phyloP scores from a whole-genome alignment of 2,797 vertebrate genomes.

The Poecilia wingei region DNA sequence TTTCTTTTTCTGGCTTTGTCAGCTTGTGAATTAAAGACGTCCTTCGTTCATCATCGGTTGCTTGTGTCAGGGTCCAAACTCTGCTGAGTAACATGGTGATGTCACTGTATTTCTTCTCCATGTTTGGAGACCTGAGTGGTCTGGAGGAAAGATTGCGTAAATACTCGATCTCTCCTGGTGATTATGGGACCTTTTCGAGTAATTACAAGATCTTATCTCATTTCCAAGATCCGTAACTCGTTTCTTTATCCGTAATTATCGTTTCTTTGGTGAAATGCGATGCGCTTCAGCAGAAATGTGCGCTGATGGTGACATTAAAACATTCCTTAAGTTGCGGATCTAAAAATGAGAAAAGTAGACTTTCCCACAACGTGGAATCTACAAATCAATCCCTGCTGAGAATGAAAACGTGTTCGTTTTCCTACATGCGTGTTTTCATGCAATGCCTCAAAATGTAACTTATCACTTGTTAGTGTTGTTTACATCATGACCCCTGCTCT shows the following conservation, averaged over 20 bases:
- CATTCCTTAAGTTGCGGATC: background rate
- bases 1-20: background rate
- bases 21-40: background rate
- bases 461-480: conserved; percentile 41
- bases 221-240: too few relatives aligned
- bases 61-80: conserved; percentile 3
- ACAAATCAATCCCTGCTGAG: background rate
- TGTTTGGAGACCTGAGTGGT: too few relatives aligned
- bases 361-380: background rate
- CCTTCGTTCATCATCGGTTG: background rate
- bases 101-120: conserved; percentile 7
- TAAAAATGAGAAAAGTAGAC: background rate
- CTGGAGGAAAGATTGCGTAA: too few relatives aligned
- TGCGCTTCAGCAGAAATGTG: too few relatives aligned
- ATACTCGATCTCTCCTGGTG: too few relatives aligned
- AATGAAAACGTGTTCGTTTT: background rate
- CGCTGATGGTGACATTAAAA: too few relatives aligned
- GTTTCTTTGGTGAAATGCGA: too few relatives aligned
- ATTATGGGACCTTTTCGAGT: too few relatives aligned
- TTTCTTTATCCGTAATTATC: too few relatives aligned
- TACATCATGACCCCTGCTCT: conserved; percentile 41
- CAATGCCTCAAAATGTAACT: background rate
- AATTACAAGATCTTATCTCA: too few relatives aligned
- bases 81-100: conserved; percentile 29
- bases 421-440: background rate